phyloP scores from a whole-genome alignment of 2,888 invertebrate genomes.

The Trypoxylon attenuatum region DNA sequence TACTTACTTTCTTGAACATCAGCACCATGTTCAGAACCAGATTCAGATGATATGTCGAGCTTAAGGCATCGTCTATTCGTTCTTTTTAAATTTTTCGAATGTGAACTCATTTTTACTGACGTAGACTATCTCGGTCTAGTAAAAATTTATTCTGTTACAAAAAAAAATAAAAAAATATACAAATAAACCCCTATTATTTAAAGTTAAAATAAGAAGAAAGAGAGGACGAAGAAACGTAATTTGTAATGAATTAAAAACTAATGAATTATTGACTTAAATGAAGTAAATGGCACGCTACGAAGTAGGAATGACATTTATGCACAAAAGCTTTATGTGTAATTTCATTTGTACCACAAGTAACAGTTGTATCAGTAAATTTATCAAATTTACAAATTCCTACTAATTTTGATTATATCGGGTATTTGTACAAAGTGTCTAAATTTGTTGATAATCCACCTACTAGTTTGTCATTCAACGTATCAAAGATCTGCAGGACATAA shows the following conservation, averaged over 20 bases:
- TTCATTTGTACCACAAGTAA: background rate
- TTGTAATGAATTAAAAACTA: background rate
- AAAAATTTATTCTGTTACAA: background rate
- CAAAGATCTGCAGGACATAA: no score
- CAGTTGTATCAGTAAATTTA: background rate
- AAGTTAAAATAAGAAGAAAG: background rate
- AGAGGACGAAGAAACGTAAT: background rate
- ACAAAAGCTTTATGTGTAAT: conserved; percentile 3
- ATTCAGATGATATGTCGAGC: background rate
- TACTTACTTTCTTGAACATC: background rate
- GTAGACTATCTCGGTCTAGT: background rate
- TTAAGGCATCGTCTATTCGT: background rate
- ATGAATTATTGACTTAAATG: conserved; percentile 1
- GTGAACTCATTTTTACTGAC: background rate
- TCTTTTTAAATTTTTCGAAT: background rate
- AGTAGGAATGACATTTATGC: conserved; percentile 2
- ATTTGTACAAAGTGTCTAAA: background rate
- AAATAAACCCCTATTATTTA: background rate
- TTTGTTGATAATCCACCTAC: conserved; percentile 12
- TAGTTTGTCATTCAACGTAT: conserved; percentile 10
- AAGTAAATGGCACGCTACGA: conserved; percentile 2
- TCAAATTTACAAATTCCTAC: background rate
- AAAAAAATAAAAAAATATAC: background rate
- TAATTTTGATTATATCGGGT: conserved; percentile 6
- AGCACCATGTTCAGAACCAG: background rate